phyloP scores from a whole-genome alignment of 2,113 vertebrate genomes.

The Dunckerocampus dactyliophorus region DNA sequence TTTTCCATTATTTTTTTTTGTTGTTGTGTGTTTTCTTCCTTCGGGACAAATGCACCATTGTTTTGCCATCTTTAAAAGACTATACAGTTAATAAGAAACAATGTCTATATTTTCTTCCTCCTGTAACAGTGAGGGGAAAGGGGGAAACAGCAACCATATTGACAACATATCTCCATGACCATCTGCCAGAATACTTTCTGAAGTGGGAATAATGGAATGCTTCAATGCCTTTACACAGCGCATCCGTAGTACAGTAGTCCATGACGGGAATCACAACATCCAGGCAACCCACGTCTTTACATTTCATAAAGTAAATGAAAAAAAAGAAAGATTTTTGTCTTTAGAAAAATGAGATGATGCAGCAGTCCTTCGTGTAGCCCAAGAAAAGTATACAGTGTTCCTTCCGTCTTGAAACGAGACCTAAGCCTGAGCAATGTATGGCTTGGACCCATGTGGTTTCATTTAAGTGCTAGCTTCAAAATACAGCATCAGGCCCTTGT shows the following conservation, averaged over 20 bases:
- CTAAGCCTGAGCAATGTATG: conserved; percentile 46
- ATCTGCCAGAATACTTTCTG: conserved; percentile 60
- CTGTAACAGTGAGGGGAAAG: conserved; percentile 75
- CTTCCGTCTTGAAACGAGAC: conserved; percentile 53
- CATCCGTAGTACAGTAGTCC: conserved; percentile 78
- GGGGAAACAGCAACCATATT: conserved; percentile 65
- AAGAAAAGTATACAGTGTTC: conserved; percentile 62
- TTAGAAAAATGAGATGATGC: conserved; percentile 57
- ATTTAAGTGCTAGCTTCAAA: conserved; percentile 72
- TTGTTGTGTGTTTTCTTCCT: conserved; percentile 32
- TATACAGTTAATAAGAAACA: conserved; percentile 83
- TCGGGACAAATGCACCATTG: conserved; percentile 82
- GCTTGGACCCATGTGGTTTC: conserved; percentile 56
- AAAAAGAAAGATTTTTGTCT: conserved; percentile 50
- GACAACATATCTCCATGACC: conserved; percentile 63
- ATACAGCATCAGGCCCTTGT: conserved; percentile 59
- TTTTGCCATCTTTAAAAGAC: conserved; percentile 78
- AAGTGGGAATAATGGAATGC: conserved; percentile 61
- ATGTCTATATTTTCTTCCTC: conserved; percentile 68
- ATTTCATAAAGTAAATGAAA: conserved; percentile 62
- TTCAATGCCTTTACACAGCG: conserved; percentile 73
- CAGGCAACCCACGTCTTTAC: conserved; percentile 61
- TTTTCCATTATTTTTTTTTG: conserved; percentile 71
- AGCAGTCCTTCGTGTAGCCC: conserved; percentile 62
- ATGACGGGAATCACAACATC: conserved; percentile 75